Conservation (phyloP, 2,113 vertebrate species). For the Leptosomus discolor region DNA sequence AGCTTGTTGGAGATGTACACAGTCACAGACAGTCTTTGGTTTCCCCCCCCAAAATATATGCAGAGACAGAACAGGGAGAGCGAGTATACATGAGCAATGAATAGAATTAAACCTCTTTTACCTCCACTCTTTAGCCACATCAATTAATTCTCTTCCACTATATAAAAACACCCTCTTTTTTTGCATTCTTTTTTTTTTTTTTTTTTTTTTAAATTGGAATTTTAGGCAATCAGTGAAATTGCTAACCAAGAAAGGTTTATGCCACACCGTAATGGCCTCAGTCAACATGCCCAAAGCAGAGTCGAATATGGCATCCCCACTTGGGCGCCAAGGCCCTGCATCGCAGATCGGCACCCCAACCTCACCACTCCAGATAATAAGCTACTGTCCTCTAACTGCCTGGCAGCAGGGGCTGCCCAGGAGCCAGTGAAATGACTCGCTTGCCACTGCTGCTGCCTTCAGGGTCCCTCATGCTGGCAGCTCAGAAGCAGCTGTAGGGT, state of each 20-base stretch:
- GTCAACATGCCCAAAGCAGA: not conserved
- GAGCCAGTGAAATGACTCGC: fast-evolving
- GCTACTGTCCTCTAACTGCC: not conserved
- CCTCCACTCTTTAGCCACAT: not conserved
- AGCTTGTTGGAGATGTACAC: not conserved
- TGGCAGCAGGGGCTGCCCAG: not conserved
- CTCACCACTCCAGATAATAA: fast-evolving
- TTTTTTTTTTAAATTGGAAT: not conserved
- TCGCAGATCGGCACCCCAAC: not conserved
- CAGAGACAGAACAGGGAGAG: not conserved
- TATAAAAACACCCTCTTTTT: not conserved
- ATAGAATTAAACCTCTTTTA: not conserved
- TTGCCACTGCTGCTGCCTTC: fast-evolving
- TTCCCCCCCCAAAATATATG: not conserved
- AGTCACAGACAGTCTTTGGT: not conserved
- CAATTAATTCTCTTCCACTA: not conserved
- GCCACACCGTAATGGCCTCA: not conserved
- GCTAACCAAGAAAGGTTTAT: not conserved
- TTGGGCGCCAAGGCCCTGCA: not conserved
- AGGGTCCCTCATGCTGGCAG: not conserved
- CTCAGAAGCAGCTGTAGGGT: fast-evolving
- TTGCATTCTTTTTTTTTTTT: too few relatives aligned
- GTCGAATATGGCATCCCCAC: not conserved
- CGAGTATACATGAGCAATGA: not conserved
- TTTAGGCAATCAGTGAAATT: not conserved